A percentile compares a stretch with the other conserved stretches of the same genome.
Conservation (phyloP, 1,140 invertebrate genomes). For the Heliconius nattereri region DNA sequence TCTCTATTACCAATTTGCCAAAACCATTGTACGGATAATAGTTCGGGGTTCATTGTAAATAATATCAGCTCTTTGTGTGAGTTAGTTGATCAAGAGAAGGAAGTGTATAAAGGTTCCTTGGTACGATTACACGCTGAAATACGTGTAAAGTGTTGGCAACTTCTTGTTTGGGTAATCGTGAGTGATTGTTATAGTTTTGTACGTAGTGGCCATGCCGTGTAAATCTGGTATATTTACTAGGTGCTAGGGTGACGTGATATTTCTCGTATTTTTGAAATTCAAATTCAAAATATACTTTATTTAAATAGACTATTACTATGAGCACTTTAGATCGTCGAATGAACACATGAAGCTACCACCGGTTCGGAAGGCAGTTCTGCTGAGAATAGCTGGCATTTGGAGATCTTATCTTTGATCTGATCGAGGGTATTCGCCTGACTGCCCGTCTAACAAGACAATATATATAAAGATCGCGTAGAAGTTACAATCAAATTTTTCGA, state of each 20-base stretch:
- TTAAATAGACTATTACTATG: no score
- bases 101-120: slow-evolving; percentile 18
- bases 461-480: no score
- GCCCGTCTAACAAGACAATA: no score
- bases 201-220: background rate
- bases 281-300: no score
- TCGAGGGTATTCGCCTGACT: no score
- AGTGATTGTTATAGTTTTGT: background rate
- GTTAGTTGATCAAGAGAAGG: slow-evolving; percentile 26
- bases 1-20: slow-evolving; percentile 63
- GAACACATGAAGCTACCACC: no score
- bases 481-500: no score
- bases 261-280: no score
- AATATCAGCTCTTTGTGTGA: slow-evolving; percentile 38
- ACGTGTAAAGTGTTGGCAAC: slow-evolving; percentile 1
- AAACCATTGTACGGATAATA: slow-evolving; percentile 57
- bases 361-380: no score
- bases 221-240: background rate
- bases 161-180: background rate
- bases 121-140: slow-evolving; percentile 24
- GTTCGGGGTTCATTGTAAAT: slow-evolving; percentile 43
- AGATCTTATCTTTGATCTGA: no score
- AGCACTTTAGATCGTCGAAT: no score
- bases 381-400: no score
- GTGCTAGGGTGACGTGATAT: background rate